Percentiles rank a stretch among this genome's conserved stretches.
Conservation (phyloP, 2,888 invertebrate species). For the Ganaspis brasiliensis region DNA sequence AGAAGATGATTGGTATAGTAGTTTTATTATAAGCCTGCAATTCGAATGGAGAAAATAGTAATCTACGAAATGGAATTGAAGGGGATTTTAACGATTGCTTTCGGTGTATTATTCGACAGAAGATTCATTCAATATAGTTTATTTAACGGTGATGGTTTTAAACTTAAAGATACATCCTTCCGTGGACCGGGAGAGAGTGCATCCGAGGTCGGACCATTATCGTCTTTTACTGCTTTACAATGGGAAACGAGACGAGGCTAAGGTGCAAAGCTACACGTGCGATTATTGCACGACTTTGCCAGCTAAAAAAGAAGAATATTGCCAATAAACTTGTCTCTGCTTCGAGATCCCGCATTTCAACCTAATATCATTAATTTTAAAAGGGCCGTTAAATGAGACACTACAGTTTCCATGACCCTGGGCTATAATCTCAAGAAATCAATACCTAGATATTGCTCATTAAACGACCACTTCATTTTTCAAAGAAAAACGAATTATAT, state of each 20-base stretch:
- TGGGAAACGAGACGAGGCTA: slow-evolving; percentile 23
- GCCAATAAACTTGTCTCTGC: slow-evolving; percentile 40
- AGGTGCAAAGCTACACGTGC: slow-evolving; percentile 37
- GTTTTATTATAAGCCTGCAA: too few species aligned
- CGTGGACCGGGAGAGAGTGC: neutral
- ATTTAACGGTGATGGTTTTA: slow-evolving; percentile 31
- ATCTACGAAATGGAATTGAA: slow-evolving; percentile 24
- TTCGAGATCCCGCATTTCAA: slow-evolving; percentile 33
- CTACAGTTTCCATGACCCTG: slow-evolving; percentile 29
- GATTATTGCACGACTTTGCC: slow-evolving; percentile 35
- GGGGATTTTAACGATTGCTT: slow-evolving; percentile 30
- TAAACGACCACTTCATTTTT: neutral
- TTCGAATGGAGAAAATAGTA: neutral
- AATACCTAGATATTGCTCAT: slow-evolving; percentile 11
- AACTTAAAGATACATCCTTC: slow-evolving; percentile 17
- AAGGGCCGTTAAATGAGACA: slow-evolving; percentile 26
- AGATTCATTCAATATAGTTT: slow-evolving; percentile 31
- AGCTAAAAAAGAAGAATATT: slow-evolving; percentile 29
- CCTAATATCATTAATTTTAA: slow-evolving; percentile 38
- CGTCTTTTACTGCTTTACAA: slow-evolving; percentile 39
- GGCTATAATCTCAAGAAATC: slow-evolving; percentile 2
- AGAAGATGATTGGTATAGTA: too few species aligned
- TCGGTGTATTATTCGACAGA: slow-evolving; percentile 19
- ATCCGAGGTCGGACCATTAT: slow-evolving; percentile 27
- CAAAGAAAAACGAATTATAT: neutral